A percentile compares a stretch with the other conserved stretches of the same genome.
phyloP scores from a whole-genome alignment of 2,888 invertebrate genomes.

The Stenoptilia bipunctidactyla region DNA sequence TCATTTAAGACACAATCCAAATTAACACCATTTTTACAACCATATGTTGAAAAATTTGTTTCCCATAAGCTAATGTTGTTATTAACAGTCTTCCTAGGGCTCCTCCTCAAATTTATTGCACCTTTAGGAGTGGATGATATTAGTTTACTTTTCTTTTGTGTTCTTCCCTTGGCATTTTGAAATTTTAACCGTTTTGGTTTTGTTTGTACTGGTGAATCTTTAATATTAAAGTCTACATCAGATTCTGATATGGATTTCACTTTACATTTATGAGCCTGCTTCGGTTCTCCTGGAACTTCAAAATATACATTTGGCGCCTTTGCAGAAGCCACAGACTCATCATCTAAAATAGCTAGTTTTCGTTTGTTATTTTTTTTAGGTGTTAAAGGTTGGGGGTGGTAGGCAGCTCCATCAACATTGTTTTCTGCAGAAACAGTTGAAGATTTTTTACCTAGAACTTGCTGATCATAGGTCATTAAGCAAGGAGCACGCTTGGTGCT shows the following conservation, averaged over 20 bases:
- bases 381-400: constrained; percentile 22
- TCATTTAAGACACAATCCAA: constrained; percentile 9
- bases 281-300: constrained; percentile 32
- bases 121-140: constrained; percentile 47
- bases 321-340: constrained; percentile 35
- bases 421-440: not conserved
- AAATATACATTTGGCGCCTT: constrained; percentile 45
- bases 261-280: constrained; percentile 27
- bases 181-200: constrained; percentile 35
- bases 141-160: constrained; percentile 42
- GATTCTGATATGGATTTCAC: constrained; percentile 33
- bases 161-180: constrained; percentile 24
- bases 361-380: constrained; percentile 45
- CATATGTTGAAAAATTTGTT: constrained; percentile 23
- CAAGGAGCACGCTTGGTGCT: constrained; percentile 58
- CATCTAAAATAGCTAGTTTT: constrained; percentile 40
- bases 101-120: constrained; percentile 33
- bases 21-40: no score
- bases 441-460: constrained; percentile 27
- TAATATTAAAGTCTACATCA: constrained; percentile 50
- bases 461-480: constrained; percentile 49
- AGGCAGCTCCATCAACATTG: constrained; percentile 5
- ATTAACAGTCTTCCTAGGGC: constrained; percentile 28
- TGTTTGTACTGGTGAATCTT: constrained; percentile 30
- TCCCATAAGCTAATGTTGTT: constrained; percentile 27